Base-by-base conservation (phyloP, 2,797 vertebrate genomes). In the Argyrosomus regius region DNA sequence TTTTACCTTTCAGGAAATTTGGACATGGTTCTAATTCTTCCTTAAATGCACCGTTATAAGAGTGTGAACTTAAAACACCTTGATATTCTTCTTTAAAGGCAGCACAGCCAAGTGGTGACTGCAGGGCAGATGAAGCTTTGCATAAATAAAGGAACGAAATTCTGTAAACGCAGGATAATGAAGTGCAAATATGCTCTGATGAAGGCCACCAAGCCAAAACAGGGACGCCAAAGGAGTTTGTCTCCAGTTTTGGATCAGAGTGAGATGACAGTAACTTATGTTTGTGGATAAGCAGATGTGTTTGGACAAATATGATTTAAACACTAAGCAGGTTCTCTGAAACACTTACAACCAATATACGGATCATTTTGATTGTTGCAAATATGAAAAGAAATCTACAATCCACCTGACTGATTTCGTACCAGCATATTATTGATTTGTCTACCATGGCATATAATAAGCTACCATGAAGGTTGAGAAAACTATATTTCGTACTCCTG, bases 1-100 rank as follows among this genome's bases (percentile, higher is more conserved):
- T 31, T 39, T 67, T 66, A 63, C 49, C 52, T 75, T 69, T 69
- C 4, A 53, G 60, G 53, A 69, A 73, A 83, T 78, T 16, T 54
- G 4, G 4, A 22, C 9, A 50, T n/a, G 31, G 0, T 28, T 65
- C 9, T 28, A 0, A 48, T 20, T 63, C 22, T 39, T 63, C 43
- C 45, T 70, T 17, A 62, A 58, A 50, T 45, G 67, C 13, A 26
- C 0, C 5, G 8, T 60, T 49, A 45, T 58, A 52, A 35, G 12
- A 72, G 49, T 16, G 14, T 61, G 35, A 22, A 4, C 16, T 45
- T 28, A 39, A 53, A 78, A 72, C 50, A 53, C 35, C 22, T 64
- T 56, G 18, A 41, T n/a, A 1, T 4, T 13, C 6, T 43, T 26
- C 66, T 71, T 71, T 28, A 61, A 79, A 77, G 63, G 28, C 53